Percentiles rank a stretch among this genome's conserved stretches.
Evolutionary conservation across 2,113 vertebrate species (phyloP).

Genomic region (Typhlomys cinereus): DNA sequence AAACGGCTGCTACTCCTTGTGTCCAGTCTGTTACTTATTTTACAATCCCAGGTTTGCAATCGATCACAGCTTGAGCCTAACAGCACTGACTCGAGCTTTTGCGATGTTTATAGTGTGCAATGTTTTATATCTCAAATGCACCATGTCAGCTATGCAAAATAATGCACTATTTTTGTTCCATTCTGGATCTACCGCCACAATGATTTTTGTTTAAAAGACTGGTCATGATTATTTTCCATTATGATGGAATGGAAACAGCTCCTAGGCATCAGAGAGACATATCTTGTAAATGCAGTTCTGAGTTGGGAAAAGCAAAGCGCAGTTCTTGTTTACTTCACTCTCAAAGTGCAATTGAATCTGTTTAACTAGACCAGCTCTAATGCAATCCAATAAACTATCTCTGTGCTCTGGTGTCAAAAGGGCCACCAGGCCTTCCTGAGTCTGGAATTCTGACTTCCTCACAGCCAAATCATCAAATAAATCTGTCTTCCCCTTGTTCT

Average conservation of each 20-base stretch:
- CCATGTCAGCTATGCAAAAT: slow-evolving; percentile 63
- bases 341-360: slow-evolving; percentile 57
- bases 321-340: slow-evolving; percentile 60
- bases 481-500: slow-evolving; percentile 51
- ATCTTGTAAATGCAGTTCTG: slow-evolving; percentile 10
- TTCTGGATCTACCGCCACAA: slow-evolving; percentile 48
- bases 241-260: slow-evolving; percentile 67
- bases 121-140: slow-evolving; percentile 55
- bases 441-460: slow-evolving; percentile 33
- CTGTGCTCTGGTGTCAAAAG: slow-evolving; percentile 52
- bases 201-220: slow-evolving; percentile 75
- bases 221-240: slow-evolving; percentile 60
- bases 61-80: slow-evolving; percentile 10
- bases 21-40: slow-evolving; percentile 66
- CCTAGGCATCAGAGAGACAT: slow-evolving; percentile 53
- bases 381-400: slow-evolving; percentile 48
- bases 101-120: slow-evolving; percentile 45
- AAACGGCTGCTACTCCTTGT: slow-evolving; percentile 69
- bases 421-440: background rate
- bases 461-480: slow-evolving; percentile 49
- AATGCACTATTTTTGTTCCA: slow-evolving; percentile 64
- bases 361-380: slow-evolving; percentile 65
- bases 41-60: slow-evolving; percentile 64
- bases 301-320: background rate
- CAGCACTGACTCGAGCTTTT: slow-evolving; percentile 55